Evolutionary conservation across 2,113 vertebrate species (phyloP).

Genomic region (Marmota flaviventris): DNA sequence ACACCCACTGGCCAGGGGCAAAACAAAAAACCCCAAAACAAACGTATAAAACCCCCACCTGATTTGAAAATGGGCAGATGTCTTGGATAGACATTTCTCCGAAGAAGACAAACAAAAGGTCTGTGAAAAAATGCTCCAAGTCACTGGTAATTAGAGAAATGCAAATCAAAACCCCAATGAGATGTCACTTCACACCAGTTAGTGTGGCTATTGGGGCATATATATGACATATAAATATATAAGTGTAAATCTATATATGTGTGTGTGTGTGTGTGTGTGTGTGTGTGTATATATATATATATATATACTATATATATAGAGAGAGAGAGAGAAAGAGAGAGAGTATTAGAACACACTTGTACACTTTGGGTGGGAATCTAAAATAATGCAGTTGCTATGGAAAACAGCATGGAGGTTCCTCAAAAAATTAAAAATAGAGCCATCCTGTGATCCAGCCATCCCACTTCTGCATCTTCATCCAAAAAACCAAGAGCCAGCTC

Average conservation of each 20-base stretch:
- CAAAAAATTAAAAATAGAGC: slow-evolving; percentile 9
- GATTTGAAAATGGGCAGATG: not conserved
- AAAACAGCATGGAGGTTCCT: not conserved
- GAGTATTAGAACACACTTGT: not conserved
- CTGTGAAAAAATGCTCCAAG: not conserved
- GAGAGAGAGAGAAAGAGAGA: not conserved
- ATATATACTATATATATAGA: too few relatives aligned
- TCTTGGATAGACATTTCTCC: not conserved
- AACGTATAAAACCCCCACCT: too few relatives aligned
- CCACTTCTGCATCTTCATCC: not conserved
- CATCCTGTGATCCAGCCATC: not conserved
- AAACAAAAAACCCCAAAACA: not conserved
- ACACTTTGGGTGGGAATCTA: not conserved
- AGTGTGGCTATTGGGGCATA: not conserved
- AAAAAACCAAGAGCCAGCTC: not conserved
- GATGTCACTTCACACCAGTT: not conserved
- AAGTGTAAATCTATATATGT: too few relatives aligned
- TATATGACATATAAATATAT: too few relatives aligned
- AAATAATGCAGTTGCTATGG: not conserved
- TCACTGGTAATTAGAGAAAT: not conserved
- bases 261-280: too few relatives aligned
- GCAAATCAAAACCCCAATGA: not conserved
- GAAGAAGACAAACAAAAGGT: not conserved
- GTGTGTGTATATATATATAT: too few relatives aligned
- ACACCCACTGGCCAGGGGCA: not conserved